phyloP scores from a whole-genome alignment of 2,888 invertebrate species.

The Catocala sponsa region DNA sequence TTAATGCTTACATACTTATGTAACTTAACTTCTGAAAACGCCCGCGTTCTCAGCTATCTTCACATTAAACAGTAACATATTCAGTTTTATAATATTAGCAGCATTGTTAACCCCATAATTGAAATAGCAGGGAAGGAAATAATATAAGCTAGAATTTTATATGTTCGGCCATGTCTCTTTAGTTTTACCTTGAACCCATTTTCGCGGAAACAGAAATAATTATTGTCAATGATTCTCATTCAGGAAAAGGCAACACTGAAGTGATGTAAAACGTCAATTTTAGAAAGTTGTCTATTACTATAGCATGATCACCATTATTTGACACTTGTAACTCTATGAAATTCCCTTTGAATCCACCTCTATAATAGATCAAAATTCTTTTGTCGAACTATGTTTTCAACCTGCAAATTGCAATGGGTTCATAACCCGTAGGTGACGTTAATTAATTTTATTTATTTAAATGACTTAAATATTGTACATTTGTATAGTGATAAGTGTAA shows the following conservation, averaged over 20 bases:
- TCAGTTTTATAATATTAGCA: too few species aligned
- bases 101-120: too few species aligned
- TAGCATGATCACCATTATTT: constrained; percentile 62
- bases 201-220: too few species aligned
- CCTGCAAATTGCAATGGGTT: constrained; percentile 86
- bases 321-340: constrained; percentile 61
- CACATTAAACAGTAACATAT: too few species aligned
- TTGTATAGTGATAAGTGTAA: constrained; percentile 83
- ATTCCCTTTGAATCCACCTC: constrained; percentile 55
- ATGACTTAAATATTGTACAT: constrained; percentile 84
- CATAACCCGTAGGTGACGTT: constrained; percentile 87
- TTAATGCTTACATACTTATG: too few species aligned
- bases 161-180: too few species aligned
- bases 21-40: too few species aligned
- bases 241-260: constrained; percentile 54
- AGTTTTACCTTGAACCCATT: too few species aligned
- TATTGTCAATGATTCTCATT: neutral
- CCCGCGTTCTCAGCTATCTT: too few species aligned
- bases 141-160: too few species aligned
- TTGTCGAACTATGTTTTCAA: constrained; percentile 81
- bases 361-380: constrained; percentile 65
- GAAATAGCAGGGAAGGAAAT: too few species aligned
- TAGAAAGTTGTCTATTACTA: constrained; percentile 81
- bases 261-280: constrained; percentile 69
- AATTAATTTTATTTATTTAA: constrained; percentile 85